Conservation (phyloP, 2,113 vertebrate genomes). For the Ursus arctos region DNA sequence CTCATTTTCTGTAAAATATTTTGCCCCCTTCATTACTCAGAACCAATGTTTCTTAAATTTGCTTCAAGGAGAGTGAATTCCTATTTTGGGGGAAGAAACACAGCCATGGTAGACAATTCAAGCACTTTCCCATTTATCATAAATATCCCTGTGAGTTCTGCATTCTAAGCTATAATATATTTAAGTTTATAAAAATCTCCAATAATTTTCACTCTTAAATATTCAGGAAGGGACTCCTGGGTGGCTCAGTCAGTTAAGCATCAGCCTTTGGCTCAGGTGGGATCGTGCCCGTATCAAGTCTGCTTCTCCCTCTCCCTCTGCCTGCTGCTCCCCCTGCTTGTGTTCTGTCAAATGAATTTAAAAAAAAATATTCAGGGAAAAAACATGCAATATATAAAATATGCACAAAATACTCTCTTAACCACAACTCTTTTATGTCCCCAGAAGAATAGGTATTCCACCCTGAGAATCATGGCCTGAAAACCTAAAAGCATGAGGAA, state of each 20-base stretch:
- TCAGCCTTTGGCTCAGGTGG: neutral
- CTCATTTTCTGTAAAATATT: neutral
- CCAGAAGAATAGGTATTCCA: neutral
- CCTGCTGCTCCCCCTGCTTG: neutral
- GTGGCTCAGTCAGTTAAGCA: neutral
- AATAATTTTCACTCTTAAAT: constrained; percentile 39
- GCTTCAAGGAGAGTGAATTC: neutral
- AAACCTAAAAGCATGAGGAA: constrained; percentile 7
- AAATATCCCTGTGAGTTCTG: neutral
- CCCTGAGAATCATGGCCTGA: neutral
- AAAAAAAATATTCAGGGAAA: neutral
- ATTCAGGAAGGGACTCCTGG: neutral
- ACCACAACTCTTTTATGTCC: neutral
- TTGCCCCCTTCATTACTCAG: neutral
- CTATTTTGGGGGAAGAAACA: neutral
- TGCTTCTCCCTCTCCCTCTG: too few species aligned
- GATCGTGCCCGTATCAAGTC: neutral
- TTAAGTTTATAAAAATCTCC: constrained; percentile 16
- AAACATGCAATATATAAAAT: neutral
- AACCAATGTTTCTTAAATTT: neutral
- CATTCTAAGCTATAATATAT: neutral
- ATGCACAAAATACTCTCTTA: neutral
- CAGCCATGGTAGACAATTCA: neutral
- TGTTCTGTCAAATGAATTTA: neutral
- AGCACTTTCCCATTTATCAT: neutral